A percentile compares a stretch with the other conserved stretches of the same genome.
Conservation (phyloP, 1,140 invertebrate genomes). For the Rhopalosiphum maidis region DNA sequence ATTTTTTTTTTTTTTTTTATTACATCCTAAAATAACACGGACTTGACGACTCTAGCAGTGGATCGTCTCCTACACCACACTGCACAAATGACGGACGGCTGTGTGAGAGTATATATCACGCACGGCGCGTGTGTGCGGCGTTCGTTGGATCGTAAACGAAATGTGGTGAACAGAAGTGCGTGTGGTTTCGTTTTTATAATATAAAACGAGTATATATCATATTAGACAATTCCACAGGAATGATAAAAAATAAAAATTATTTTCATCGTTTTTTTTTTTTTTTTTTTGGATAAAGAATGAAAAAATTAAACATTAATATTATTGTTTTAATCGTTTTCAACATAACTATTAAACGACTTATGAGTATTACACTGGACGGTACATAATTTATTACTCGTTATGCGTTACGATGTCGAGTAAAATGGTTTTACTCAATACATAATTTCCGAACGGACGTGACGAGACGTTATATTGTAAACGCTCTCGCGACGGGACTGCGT, state of each 20-base stretch:
- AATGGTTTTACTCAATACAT: not conserved
- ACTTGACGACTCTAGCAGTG: not conserved
- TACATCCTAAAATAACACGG: slow-evolving; percentile 42
- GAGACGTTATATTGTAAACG: not conserved
- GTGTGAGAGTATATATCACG: not conserved
- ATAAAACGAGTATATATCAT: not conserved
- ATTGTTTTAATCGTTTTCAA: too few species aligned
- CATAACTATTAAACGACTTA: too few species aligned
- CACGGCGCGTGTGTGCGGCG: too few species aligned
- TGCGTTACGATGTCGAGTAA: not conserved
- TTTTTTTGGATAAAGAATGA: too few species aligned
- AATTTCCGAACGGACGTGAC: not conserved
- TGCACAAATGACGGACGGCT: not conserved
- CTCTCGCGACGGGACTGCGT: not conserved
- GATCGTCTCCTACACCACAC: not conserved
- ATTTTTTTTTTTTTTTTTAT: slow-evolving; percentile 33
- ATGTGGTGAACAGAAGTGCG: not conserved
- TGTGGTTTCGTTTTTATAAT: not conserved
- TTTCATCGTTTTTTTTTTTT: not conserved
- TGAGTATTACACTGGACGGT: too few species aligned
- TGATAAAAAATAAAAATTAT: not conserved
- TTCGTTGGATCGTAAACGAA: slow-evolving; percentile 12
- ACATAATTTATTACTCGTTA: not conserved
- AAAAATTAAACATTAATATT: too few species aligned
- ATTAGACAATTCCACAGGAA: not conserved